These are phyloP conservation scores for human DNA, from an alignment of 2,113 vertebrate genomes.

Conservation along the genomic window DNA sequence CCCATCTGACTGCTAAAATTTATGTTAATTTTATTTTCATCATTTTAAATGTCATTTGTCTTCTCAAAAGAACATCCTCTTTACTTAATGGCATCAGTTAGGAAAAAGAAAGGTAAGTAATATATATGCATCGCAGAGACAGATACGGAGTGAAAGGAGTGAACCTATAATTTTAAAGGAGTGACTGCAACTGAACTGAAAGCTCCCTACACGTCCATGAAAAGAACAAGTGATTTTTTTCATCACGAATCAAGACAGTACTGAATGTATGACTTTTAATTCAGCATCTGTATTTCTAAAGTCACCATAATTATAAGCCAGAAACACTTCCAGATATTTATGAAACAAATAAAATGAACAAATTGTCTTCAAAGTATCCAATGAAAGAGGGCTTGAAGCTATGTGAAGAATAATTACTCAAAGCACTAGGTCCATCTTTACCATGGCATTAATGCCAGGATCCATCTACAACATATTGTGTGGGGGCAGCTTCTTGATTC, in stretches of 20 bases:
- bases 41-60: conserved; percentile 24
- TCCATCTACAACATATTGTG: neutral
- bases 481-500: neutral
- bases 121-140: neutral
- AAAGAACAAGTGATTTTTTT: neutral
- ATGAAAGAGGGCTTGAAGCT: neutral
- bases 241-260: neutral
- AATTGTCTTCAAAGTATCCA: neutral
- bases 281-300: neutral
- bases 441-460: neutral
- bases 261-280: neutral
- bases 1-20: neutral
- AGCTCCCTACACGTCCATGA: neutral
- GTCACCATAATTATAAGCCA: neutral
- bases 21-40: neutral
- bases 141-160: neutral
- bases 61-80: neutral
- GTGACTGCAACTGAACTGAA: neutral
- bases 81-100: conserved; percentile 40
- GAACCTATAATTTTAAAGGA: neutral
- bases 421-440: neutral
- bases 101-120: neutral
- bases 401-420: neutral
- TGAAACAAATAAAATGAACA: neutral
- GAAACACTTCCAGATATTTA: neutral